Base-by-base conservation (phyloP, 1,140 invertebrate species). In the Magallana gigas region DNA sequence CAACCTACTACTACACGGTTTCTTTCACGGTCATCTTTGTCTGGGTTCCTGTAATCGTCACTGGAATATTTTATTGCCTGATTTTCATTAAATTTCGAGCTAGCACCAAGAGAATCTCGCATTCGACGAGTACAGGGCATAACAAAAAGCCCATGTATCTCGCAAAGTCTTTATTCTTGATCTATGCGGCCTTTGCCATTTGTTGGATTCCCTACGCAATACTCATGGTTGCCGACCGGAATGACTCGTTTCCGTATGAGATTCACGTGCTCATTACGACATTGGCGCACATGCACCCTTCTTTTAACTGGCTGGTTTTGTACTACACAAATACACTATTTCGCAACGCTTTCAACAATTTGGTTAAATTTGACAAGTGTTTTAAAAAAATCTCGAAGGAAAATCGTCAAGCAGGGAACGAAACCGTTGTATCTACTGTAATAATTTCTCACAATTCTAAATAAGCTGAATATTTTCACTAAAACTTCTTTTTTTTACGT, bases 171-270 rank as follows among this genome's bases (percentile, higher is more conserved):
- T 80, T 92, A 1, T 92, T 92, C 62, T 88, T 91, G 11, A 90
- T 92, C 57, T 92, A 91, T 48, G 87, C 88, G 3, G 89, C 91
- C 11, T 92, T 92, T 84, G 23, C 89, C 0, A 88, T 84, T 16
- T 92, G 91, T 68, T 92, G 91, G 91, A 83, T 89, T 8, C 91
- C 91, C 23, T 92, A 91, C 84, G 91, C 91, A 3, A 29, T 91
- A 14, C 29, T 91, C 16, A 88, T 91, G 48, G 88, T 91, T 2
- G 16, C 88, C 1, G 91, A 92, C 86, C 76, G 23, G 0, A 9
- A 84, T 36, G 87, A 91, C 84, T 85, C 64, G 0, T 90, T 90
- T 83, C 48, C 87, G 0, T 85, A 90, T 18, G 87, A 81, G 58
- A 16, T 87, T 6, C 91, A 92, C 57, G 7, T 89, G 18, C 88